phyloP scores from a whole-genome alignment of 1,140 invertebrate species.

The Kradibia gibbosae region DNA sequence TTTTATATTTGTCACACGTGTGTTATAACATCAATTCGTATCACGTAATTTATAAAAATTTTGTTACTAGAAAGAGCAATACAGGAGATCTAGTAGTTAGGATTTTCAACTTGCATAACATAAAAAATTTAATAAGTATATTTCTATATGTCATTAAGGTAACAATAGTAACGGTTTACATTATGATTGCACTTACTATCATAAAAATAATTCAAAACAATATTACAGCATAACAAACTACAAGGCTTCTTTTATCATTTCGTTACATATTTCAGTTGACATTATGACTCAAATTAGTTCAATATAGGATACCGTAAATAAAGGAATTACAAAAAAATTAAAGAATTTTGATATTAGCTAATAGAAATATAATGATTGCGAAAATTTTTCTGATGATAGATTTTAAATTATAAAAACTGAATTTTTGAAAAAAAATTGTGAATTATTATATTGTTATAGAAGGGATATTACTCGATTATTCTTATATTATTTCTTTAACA shows the following conservation, averaged over 20 bases:
- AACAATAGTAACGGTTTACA: constrained; percentile 10
- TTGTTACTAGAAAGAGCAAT: background rate
- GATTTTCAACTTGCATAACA: background rate
- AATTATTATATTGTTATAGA: too few relatives aligned
- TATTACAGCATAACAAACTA: background rate
- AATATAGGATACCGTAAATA: background rate
- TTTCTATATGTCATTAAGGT: background rate
- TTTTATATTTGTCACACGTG: background rate
- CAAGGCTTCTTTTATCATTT: background rate
- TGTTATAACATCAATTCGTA: background rate
- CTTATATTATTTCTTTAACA: too few relatives aligned
- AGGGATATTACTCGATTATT: too few relatives aligned
- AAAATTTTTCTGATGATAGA: too few relatives aligned
- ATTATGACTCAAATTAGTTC: background rate
- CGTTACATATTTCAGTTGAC: background rate
- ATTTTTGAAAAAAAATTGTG: too few relatives aligned
- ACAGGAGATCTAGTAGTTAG: background rate
- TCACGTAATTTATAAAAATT: background rate
- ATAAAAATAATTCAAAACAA: background rate
- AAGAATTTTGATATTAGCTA: background rate
- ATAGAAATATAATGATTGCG: background rate
- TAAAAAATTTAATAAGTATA: background rate
- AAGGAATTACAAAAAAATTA: background rate
- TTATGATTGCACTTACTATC: background rate
- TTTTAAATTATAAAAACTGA: too few relatives aligned